These are phyloP conservation scores for Zaprionus capensis DNA, from an alignment of 1,140 invertebrate species.

Conservation along the genomic window DNA sequence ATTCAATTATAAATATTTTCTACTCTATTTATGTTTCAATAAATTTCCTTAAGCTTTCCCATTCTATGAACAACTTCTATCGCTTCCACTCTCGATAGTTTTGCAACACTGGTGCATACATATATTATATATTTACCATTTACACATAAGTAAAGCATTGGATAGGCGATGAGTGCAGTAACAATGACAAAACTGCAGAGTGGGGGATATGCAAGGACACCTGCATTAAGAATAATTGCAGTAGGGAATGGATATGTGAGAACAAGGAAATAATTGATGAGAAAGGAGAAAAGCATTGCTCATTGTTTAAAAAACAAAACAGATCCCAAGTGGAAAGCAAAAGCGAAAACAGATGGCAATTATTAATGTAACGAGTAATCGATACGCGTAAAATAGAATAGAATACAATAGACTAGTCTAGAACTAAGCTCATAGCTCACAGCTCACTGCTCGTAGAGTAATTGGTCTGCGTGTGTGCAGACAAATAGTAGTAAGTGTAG, in stretches of 20 bases:
- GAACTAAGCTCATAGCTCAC: slow-evolving; percentile 9
- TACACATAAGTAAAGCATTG: neutral
- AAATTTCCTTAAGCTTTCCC: neutral
- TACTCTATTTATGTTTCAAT: neutral
- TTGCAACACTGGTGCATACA: neutral
- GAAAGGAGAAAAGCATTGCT: slow-evolving; percentile 54
- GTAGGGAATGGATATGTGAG: slow-evolving; percentile 1
- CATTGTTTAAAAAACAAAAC: slow-evolving; percentile 75
- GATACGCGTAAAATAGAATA: slow-evolving; percentile 28
- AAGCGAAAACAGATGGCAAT: slow-evolving; percentile 69
- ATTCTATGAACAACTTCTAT: neutral
- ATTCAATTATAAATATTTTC: too few species aligned
- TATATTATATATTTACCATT: neutral
- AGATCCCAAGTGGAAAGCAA: slow-evolving; percentile 23
- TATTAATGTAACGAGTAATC: slow-evolving; percentile 64
- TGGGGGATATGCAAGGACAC: neutral
- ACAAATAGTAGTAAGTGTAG: slow-evolving; percentile 44
- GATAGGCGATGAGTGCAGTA: neutral
- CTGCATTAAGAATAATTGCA: neutral
- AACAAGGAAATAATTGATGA: neutral
- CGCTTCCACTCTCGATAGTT: neutral
- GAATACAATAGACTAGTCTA: slow-evolving; percentile 22
- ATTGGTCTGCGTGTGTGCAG: slow-evolving; percentile 36
- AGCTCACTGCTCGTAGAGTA: slow-evolving; percentile 59
- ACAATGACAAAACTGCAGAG: slow-evolving; percentile 22